phyloP scores from a whole-genome alignment of 2,888 invertebrate genomes.

The Coenonympha glycerion region DNA sequence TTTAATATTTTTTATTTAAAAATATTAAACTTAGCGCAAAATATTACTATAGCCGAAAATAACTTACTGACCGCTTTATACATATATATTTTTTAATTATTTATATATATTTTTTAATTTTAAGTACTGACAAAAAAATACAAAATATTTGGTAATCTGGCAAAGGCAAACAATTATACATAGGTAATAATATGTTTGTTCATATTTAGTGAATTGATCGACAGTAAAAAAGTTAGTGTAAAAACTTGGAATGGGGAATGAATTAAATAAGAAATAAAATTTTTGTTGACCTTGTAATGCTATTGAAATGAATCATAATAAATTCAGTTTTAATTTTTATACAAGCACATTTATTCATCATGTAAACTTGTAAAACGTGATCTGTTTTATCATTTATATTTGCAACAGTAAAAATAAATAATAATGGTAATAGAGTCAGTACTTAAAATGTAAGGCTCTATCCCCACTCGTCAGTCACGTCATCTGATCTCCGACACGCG shows the following conservation, averaged over 20 bases:
- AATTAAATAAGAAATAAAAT: not conserved
- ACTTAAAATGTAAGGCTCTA: not conserved
- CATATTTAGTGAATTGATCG: not conserved
- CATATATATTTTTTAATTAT: too few species aligned
- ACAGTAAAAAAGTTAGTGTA: not conserved
- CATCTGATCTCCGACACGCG: too few species aligned
- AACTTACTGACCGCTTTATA: slow-evolving; percentile 17
- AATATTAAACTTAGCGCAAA: not conserved
- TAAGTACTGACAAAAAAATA: not conserved
- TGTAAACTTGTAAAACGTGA: not conserved
- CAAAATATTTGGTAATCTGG: too few species aligned
- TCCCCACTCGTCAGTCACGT: too few species aligned
- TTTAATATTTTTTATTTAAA: not conserved
- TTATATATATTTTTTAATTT: not conserved
- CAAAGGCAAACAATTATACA: too few species aligned
- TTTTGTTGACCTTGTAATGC: not conserved
- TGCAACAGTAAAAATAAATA: not conserved
- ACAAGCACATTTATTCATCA: not conserved
- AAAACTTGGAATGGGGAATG: too few species aligned
- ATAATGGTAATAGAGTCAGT: not conserved
- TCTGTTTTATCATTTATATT: not conserved
- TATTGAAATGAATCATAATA: not conserved
- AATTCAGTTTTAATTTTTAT: not conserved
- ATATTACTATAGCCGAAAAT: not conserved
- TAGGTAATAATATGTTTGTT: not conserved